Conservation (phyloP, 2,888 invertebrate species). For the Acanthosepion lycidas region DNA sequence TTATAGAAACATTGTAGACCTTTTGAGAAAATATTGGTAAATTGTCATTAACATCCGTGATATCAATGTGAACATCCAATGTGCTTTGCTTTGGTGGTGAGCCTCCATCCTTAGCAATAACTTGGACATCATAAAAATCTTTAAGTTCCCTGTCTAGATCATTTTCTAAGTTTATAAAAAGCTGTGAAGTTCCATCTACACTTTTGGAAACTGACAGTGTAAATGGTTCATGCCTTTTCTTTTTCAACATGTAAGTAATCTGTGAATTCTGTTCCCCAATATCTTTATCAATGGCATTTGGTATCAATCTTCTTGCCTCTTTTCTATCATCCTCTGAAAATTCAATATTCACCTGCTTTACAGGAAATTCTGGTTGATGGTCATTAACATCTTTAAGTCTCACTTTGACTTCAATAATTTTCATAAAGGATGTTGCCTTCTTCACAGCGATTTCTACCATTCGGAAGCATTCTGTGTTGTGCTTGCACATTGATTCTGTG, state of each 20-base stretch:
- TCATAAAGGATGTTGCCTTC: background rate
- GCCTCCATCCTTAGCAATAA: background rate
- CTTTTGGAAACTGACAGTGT: background rate
- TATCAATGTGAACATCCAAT: background rate
- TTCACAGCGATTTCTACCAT: background rate
- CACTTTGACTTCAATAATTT: background rate
- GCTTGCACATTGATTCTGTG: slow-evolving; percentile 13
- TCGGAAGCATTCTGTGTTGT: background rate
- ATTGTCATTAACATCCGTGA: background rate
- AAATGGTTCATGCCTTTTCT: slow-evolving; percentile 33
- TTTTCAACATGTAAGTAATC: background rate
- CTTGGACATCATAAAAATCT: background rate
- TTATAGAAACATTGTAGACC: background rate
- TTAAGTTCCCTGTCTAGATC: slow-evolving; percentile 33
- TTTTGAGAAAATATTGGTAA: background rate
- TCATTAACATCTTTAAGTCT: background rate
- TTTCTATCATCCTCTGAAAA: slow-evolving; percentile 21
- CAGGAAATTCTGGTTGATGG: background rate
- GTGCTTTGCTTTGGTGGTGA: background rate
- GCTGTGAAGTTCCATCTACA: slow-evolving; percentile 8
- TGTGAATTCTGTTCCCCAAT: background rate
- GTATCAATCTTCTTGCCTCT: background rate
- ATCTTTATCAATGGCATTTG: background rate
- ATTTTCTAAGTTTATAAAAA: background rate
- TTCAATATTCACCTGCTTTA: background rate